Percentiles rank a stretch among this genome's conserved stretches.
These are phyloP conservation scores for Tachina lurida DNA, from an alignment of 2,888 invertebrate species.

Conservation along the genomic window DNA sequence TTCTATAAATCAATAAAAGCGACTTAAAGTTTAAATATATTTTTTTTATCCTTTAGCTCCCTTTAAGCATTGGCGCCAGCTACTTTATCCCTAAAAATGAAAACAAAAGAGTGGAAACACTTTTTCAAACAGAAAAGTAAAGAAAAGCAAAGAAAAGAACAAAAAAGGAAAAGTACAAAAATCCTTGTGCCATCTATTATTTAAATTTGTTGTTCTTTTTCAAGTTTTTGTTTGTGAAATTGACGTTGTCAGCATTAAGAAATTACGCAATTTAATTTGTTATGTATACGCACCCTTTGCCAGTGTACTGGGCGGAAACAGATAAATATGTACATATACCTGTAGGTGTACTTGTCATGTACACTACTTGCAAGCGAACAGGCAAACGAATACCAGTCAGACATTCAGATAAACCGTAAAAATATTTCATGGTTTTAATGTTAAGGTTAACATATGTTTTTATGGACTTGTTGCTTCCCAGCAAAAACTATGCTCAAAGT, in stretches of 20 bases:
- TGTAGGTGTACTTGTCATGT: background rate
- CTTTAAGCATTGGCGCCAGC: background rate
- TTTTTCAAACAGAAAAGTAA: too few species aligned
- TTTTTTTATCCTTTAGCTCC: background rate
- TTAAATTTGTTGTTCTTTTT: background rate
- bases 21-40: background rate
- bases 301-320: background rate
- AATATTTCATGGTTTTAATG: too few species aligned
- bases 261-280: slow-evolving; percentile 36
- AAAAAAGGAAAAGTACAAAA: background rate
- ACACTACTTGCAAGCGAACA: background rate
- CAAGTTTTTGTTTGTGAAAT: background rate
- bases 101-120: background rate
- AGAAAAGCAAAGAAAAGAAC: background rate
- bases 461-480: too few species aligned
- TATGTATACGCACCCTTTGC: background rate
- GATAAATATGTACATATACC: background rate
- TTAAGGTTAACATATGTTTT: too few species aligned
- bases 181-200: background rate
- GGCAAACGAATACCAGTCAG: background rate
- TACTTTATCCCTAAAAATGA: background rate
- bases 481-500: too few species aligned
- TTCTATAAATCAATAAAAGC: background rate
- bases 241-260: slow-evolving; percentile 8
- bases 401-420: background rate